Evolutionary conservation across 2,113 vertebrate genomes (phyloP), one percentile per base, ranked within the genome.

Genomic region (Saiga tatarica): DNA sequence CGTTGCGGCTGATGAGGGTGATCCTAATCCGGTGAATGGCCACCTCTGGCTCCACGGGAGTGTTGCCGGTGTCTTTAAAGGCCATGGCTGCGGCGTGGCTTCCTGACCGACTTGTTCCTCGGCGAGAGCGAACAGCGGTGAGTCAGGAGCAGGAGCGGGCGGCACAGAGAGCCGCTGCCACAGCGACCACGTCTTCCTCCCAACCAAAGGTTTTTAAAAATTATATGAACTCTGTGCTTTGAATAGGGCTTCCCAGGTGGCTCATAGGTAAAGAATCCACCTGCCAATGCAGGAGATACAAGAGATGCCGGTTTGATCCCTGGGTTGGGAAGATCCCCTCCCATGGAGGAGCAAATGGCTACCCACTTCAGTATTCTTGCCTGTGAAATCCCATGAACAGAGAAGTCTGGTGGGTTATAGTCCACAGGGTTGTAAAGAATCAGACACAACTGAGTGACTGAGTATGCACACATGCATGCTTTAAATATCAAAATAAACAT

Each of bases 401-500:
- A 42, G 71, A 30, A 76, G 23, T 42, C 71, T 76, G 36, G 71
- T 26, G 23, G 71, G 36, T 14, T 42, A 25, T 14, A 42, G 23
- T 26, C 28, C 1, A 42, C 0, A 0, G 71, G 1, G 12, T 42
- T 5, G 3, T 25, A 42, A 14, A 76, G 23, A 42, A 16, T 42
- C 0, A 0, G 71, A 26, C 71, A 76, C 71, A 42, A 7, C 36
- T 42, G 23, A 42, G 23, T 76, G 36, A 42, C 36, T 74, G 6
- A 42, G 36, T 14, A 76, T 42, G 36, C 71, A 42, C 0, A 1
- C 23, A 14, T 42, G 71, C 6, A 42, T 42, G 36, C 36, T 42
- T 42, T 88, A 97, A 59, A 64, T 52, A 59, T 42, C 21, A 87
- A 94, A 89, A 84, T 36, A 85, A 91, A 53, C 47, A 16, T 28